Conservation (phyloP, 1,140 invertebrate species). For the Cyrtorhinus lividipennis region DNA sequence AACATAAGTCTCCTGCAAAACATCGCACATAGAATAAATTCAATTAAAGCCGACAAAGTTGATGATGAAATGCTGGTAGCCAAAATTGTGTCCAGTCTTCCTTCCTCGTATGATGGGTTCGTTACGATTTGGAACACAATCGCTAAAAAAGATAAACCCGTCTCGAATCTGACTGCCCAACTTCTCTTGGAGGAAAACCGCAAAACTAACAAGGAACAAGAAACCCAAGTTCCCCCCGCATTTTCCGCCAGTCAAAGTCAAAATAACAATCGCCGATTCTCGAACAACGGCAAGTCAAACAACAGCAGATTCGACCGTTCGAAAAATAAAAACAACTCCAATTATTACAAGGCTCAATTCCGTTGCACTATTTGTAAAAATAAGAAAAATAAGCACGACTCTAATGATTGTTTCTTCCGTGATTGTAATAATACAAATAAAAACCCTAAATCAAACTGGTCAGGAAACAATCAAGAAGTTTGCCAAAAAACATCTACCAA, state of each 20-base stretch:
- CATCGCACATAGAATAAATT: not conserved
- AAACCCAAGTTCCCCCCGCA: not conserved
- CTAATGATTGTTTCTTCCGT: conserved; percentile 13
- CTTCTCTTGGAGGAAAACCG: not conserved
- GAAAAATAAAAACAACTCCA: not conserved
- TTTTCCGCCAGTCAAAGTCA: not conserved
- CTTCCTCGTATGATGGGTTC: not conserved
- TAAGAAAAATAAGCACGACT: conserved; percentile 10
- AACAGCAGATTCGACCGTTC: not conserved
- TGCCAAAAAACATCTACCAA: not conserved
- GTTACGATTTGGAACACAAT: not conserved
- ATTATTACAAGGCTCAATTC: not conserved
- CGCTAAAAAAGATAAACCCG: not conserved
- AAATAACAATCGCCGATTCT: not conserved
- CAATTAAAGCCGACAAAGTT: not conserved
- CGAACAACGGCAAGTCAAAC: not conserved
- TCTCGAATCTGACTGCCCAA: not conserved
- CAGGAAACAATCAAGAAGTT: not conserved
- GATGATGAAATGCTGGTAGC: conserved; percentile 1
- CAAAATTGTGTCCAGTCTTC: not conserved
- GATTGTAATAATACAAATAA: not conserved
- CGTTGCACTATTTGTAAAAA: not conserved
- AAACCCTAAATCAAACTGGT: not conserved
- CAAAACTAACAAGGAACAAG: not conserved
- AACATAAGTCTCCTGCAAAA: not conserved